Conservation (phyloP, 2,888 invertebrate species). For the Rhopalosiphum nymphaeae region DNA sequence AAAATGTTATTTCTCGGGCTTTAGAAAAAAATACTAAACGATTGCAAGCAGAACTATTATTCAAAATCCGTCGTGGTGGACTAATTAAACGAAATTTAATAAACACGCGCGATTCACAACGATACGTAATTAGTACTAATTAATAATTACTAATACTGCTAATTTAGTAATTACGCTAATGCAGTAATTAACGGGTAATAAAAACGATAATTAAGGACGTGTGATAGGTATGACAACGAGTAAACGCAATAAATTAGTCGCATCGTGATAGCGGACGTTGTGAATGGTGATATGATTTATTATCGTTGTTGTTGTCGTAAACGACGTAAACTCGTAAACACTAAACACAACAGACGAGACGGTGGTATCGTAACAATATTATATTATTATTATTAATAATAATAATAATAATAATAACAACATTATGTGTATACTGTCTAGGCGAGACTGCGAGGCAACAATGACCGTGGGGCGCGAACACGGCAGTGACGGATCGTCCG, state of each 20-base stretch:
- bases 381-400: too few species aligned
- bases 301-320: not conserved
- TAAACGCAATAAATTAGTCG: not conserved
- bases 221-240: not conserved
- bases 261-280: not conserved
- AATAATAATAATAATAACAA: not conserved
- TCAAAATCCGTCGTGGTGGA: not conserved
- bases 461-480: not conserved
- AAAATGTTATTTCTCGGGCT: not conserved
- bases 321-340: not conserved
- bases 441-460: not conserved
- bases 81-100: not conserved
- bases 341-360: not conserved
- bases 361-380: not conserved
- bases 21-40: not conserved
- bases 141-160: not conserved
- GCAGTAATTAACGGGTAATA: not conserved
- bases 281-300: not conserved
- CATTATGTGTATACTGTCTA: not conserved
- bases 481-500: constrained; percentile 57
- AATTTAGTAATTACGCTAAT: not conserved
- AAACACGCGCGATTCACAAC: not conserved
- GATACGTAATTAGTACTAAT: not conserved
- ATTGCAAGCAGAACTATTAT: not conserved
- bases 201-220: not conserved